A percentile compares a stretch with the other conserved stretches of the same genome.
phyloP scores from a whole-genome alignment of 2,113 vertebrate species.

The Pachyramphus minor region DNA sequence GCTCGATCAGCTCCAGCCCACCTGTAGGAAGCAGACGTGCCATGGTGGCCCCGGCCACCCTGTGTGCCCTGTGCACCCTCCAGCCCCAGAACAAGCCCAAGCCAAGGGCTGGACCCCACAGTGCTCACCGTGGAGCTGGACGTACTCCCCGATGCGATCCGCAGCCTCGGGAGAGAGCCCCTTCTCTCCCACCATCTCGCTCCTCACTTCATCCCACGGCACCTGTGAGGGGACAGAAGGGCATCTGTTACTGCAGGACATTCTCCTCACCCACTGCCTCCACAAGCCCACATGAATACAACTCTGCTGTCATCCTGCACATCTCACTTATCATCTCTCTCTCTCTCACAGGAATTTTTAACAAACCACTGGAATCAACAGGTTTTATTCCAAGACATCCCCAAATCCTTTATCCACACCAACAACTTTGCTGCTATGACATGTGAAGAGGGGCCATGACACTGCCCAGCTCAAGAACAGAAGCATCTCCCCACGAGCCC shows the following conservation, averaged over 20 bases:
- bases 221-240: slow-evolving; percentile 66
- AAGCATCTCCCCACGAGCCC: rapidly evolving
- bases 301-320: too few relatives aligned
- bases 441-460: not conserved
- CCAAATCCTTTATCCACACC: not conserved
- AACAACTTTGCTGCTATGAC: not conserved
- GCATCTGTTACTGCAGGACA: not conserved
- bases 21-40: slow-evolving; percentile 65
- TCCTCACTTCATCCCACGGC: slow-evolving; percentile 89
- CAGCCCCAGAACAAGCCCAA: slow-evolving; percentile 66
- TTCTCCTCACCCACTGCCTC: not conserved
- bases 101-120: not conserved
- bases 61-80: slow-evolving; percentile 74
- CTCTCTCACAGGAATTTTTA: not conserved
- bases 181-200: slow-evolving; percentile 91
- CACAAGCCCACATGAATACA: not conserved
- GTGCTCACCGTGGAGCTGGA: slow-evolving; percentile 76
- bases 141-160: slow-evolving; percentile 83
- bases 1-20: slow-evolving; percentile 83
- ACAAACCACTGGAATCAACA: not conserved
- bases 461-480: not conserved
- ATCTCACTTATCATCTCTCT: not conserved
- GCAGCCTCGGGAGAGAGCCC: slow-evolving; percentile 83
- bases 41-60: rapidly evolving
- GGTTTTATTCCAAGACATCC: not conserved